These are phyloP conservation scores for Scaptomyza hsui DNA, from an alignment of 1,140 invertebrate genomes.

Conservation along the genomic window DNA sequence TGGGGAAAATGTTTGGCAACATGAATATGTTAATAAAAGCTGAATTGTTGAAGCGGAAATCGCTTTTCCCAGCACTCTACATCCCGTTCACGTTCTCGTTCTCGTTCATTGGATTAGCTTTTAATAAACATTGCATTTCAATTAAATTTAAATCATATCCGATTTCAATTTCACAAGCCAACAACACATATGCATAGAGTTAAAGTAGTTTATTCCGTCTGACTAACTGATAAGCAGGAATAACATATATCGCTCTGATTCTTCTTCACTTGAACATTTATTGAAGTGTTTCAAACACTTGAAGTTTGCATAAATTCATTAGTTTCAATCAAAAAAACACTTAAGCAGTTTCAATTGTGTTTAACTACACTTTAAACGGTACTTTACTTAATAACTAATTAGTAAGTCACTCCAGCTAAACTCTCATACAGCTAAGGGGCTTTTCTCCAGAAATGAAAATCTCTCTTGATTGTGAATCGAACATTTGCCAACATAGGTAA, in stretches of 20 bases:
- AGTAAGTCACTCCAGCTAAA: not conserved
- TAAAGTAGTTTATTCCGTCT: too few species aligned
- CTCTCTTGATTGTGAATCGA: not conserved
- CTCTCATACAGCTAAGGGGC: not conserved
- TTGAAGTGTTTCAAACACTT: not conserved
- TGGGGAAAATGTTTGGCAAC: conserved; percentile 26
- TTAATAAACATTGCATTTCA: conserved; percentile 27
- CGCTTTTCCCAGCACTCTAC: conserved; percentile 16
- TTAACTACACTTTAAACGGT: conserved; percentile 4
- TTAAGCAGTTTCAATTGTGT: not conserved
- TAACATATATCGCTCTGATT: too few species aligned
- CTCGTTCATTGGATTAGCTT: conserved; percentile 37
- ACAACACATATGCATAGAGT: not conserved
- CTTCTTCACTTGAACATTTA: too few species aligned
- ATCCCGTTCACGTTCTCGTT: too few species aligned
- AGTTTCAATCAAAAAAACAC: not conserved
- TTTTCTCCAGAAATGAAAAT: conserved; percentile 14
- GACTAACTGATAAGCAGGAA: too few species aligned
- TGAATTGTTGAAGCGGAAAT: conserved; percentile 37
- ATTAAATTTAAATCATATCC: conserved; percentile 15
- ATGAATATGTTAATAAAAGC: conserved; percentile 41
- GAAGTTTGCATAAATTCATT: not conserved
- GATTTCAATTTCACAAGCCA: not conserved
- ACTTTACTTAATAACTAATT: not conserved
- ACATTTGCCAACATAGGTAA: conserved; percentile 27